phyloP scores from a whole-genome alignment of 2,888 invertebrate genomes.

The Reticulitermes lucifugus region DNA sequence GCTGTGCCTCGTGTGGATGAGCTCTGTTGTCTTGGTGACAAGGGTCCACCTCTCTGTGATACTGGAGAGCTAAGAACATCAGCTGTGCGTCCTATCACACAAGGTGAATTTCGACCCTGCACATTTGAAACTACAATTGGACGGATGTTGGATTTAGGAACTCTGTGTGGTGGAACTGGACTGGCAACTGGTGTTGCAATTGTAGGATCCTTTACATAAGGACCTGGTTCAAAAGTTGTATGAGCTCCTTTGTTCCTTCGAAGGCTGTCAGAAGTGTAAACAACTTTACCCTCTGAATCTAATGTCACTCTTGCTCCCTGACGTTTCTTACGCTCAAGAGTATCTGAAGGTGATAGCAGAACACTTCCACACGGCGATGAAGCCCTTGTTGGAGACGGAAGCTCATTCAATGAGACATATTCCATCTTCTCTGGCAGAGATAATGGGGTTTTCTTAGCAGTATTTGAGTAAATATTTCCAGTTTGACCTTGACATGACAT shows the following conservation, averaged over 20 bases:
- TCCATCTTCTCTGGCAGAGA: conserved; percentile 65
- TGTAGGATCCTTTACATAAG: conserved; percentile 64
- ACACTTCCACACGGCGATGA: conserved; percentile 47
- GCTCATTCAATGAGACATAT: conserved; percentile 84
- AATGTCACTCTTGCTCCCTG: conserved; percentile 84
- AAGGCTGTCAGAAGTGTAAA: conserved; percentile 88
- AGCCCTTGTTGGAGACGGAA: conserved; percentile 66
- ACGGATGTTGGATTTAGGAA: conserved; percentile 61
- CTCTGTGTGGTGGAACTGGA: conserved; percentile 65
- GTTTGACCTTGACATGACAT: conserved; percentile 67
- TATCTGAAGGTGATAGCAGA: conserved; percentile 59
- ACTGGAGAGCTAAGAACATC: conserved; percentile 47
- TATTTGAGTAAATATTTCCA: background rate
- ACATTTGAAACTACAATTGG: conserved; percentile 60
- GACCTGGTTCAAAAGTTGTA: conserved; percentile 88
- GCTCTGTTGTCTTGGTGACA: conserved; percentile 47
- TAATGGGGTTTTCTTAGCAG: background rate
- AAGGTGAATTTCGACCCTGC: conserved; percentile 19
- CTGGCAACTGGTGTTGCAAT: conserved; percentile 66
- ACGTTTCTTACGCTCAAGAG: conserved; percentile 68
- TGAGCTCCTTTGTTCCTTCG: conserved; percentile 80
- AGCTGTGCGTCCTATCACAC: background rate
- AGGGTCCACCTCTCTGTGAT: conserved; percentile 57
- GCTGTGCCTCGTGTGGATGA: conserved; percentile 51
- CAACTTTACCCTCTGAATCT: conserved; percentile 88